Percentiles rank a stretch among this genome's conserved stretches.
Conservation (phyloP, 2,113 vertebrate genomes). For the Calypte anna region DNA sequence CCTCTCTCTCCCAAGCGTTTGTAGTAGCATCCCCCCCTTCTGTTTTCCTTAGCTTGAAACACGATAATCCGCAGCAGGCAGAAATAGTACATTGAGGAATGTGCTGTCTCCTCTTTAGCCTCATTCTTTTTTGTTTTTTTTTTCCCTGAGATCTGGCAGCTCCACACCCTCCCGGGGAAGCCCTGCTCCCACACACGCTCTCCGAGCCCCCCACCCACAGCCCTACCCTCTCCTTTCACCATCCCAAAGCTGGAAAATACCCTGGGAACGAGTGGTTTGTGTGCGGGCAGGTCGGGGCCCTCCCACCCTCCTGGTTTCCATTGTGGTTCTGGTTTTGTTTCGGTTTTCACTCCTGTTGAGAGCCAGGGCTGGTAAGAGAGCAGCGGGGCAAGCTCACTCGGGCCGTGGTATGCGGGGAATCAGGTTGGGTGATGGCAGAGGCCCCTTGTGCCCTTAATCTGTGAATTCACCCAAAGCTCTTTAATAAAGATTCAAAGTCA, state of each 20-base stretch:
- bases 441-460: slow-evolving; percentile 38
- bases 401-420: neutral
- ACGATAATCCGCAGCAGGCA: slow-evolving; percentile 20
- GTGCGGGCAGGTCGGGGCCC: neutral
- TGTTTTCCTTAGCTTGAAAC: slow-evolving; percentile 50
- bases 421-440: neutral
- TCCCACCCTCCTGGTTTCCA: neutral
- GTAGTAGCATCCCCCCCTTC: slow-evolving; percentile 22
- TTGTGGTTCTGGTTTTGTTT: rapidly evolving
- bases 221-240: neutral
- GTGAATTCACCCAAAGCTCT: slow-evolving; percentile 36
- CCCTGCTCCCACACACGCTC: neutral
- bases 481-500: slow-evolving; percentile 57
- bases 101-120: neutral
- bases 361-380: neutral
- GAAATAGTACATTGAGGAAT: neutral
- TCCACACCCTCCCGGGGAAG: neutral
- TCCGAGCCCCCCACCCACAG: too few species aligned
- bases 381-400: rapidly evolving
- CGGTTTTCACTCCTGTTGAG: rapidly evolving
- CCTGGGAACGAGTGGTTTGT: neutral
- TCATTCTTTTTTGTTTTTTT: neutral
- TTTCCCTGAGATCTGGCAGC: neutral
- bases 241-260: too few species aligned
- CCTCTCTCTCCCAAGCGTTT: neutral